These are phyloP conservation scores for Hyposmocoma kahamanoa DNA, from an alignment of 1,140 invertebrate species.

Conservation along the genomic window DNA sequence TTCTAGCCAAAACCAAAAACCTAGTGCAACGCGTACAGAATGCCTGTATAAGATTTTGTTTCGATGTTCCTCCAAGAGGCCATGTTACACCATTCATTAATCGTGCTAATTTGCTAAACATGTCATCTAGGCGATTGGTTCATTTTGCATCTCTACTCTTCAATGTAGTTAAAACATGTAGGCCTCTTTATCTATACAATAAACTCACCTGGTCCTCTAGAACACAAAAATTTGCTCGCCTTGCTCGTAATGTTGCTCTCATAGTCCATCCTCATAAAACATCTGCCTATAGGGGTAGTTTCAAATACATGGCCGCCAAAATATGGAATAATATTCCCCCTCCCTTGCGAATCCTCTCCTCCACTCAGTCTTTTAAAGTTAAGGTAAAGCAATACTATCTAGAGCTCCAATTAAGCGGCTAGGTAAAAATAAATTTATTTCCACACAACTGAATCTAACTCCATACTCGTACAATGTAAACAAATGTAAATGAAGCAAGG, in stretches of 20 bases:
- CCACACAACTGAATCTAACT: too few relatives aligned
- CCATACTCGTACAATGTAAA: too few relatives aligned
- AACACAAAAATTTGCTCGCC: too few relatives aligned
- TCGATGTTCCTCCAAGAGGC: background rate
- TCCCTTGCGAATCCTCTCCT: background rate
- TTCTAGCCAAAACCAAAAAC: background rate
- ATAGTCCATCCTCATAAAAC: background rate
- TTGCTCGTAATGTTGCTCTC: background rate
- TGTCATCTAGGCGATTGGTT: background rate
- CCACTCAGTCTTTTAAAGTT: background rate
- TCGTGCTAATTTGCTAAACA: background rate
- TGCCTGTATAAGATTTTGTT: background rate
- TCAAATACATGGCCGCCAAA: background rate
- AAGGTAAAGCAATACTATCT: background rate
- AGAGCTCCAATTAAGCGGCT: background rate
- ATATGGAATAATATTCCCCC: conserved; percentile 1
- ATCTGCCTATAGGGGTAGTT: background rate
- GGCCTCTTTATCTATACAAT: background rate
- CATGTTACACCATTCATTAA: conserved; percentile 3
- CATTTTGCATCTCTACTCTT: conserved; percentile 1
- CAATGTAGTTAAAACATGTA: background rate
- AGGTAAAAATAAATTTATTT: too few relatives aligned
- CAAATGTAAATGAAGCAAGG: too few relatives aligned
- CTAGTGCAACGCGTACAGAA: background rate
- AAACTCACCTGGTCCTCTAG: background rate